phyloP scores from a whole-genome alignment of 2,797 vertebrate genomes.

The Sparus aurata region DNA sequence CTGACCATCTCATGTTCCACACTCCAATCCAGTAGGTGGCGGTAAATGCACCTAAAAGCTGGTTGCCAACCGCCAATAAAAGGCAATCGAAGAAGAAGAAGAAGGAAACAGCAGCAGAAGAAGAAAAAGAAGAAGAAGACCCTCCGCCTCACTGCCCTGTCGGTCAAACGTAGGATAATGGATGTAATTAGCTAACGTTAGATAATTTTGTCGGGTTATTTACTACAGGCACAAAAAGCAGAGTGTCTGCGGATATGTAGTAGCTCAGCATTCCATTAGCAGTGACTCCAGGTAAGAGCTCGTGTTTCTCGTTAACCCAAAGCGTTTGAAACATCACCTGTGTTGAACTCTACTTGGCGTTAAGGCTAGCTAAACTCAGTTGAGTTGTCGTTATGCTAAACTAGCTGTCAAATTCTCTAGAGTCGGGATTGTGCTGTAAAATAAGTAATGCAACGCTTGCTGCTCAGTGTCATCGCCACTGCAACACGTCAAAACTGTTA shows the following conservation, averaged over 20 bases:
- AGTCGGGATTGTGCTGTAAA: not conserved
- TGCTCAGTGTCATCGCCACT: rapidly evolving
- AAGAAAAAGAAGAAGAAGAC: too few species aligned
- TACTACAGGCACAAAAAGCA: not conserved
- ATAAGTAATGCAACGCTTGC: not conserved
- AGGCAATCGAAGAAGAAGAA: too few species aligned
- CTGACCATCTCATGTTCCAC: too few species aligned
- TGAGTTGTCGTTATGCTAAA: not conserved
- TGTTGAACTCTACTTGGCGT: not conserved
- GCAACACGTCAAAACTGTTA: not conserved
- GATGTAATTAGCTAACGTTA: constrained; percentile 2
- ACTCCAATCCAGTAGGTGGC: too few species aligned
- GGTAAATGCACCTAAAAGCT: too few species aligned
- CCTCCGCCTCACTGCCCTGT: not conserved
- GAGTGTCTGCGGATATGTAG: not conserved
- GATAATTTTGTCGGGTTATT: not conserved
- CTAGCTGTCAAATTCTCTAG: not conserved
- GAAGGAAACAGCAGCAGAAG: too few species aligned
- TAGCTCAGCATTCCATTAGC: not conserved
- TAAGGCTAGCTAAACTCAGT: not conserved
- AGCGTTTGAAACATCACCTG: not conserved
- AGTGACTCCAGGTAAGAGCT: constrained; percentile 54
- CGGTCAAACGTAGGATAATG: constrained; percentile 33
- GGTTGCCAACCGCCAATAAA: too few species aligned
- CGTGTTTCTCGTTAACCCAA: not conserved